Conservation (phyloP, 2,113 vertebrate genomes). For the Chaenocephalus aceratus region DNA sequence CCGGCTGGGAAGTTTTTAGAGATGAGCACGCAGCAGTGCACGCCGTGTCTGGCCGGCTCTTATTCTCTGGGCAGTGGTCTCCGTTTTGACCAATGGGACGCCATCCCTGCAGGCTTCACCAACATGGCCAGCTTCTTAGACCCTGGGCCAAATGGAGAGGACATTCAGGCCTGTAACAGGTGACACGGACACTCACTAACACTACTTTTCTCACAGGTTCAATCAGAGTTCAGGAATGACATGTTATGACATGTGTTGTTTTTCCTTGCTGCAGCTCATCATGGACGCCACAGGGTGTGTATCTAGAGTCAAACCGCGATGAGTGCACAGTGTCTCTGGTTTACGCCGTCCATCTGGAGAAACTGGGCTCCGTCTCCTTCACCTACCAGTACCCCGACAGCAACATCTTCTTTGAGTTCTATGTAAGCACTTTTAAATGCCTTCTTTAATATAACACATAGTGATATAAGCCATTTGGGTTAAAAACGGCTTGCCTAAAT, state of each 20-base stretch:
- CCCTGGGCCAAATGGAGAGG: conserved; percentile 81
- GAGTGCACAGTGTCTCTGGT: conserved; percentile 96
- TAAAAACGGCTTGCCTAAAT: background rate
- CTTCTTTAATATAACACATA: background rate
- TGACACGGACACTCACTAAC: conserved; percentile 53
- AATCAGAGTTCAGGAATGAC: background rate
- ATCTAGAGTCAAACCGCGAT: conserved; percentile 96
- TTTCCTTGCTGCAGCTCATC: conserved; percentile 82
- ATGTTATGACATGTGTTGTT: conserved; percentile 4
- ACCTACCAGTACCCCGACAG: conserved; percentile 98
- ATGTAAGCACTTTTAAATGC: conserved; percentile 84
- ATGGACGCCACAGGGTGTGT: conserved; percentile 93
- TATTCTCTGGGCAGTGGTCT: conserved; percentile 96
- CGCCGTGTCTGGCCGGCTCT: conserved; percentile 91
- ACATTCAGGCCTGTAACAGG: conserved; percentile 90
- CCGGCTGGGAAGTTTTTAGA: conserved; percentile 93
- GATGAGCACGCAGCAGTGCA: conserved; percentile 95
- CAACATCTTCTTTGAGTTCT: conserved; percentile 99
- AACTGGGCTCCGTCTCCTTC: conserved; percentile 92
- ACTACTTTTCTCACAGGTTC: background rate
- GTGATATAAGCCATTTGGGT: too few species aligned
- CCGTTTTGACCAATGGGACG: conserved; percentile 97
- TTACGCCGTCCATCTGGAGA: conserved; percentile 96
- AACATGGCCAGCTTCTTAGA: conserved; percentile 94
- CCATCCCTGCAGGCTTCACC: conserved; percentile 93